phyloP scores from a whole-genome alignment of 92 coral and sea anemone species.

The Paramuricea clavata region DNA sequence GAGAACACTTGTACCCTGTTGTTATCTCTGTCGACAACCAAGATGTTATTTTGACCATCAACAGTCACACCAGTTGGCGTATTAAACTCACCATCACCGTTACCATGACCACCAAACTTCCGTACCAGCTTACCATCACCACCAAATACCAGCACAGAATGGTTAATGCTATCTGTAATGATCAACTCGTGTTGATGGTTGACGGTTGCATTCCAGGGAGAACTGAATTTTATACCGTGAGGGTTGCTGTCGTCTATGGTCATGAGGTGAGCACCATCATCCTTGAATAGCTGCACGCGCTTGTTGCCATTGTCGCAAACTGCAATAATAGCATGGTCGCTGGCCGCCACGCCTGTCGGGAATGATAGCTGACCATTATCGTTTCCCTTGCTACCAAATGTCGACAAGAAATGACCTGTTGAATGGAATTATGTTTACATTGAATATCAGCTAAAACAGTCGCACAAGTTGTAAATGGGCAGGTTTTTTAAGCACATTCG shows the following conservation, averaged over 20 bases:
- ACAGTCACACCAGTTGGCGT: constrained; percentile 31
- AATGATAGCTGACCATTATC: constrained; percentile 31
- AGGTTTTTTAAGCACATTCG: no score
- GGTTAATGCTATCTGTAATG: constrained; percentile 46
- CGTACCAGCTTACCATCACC: constrained; percentile 27
- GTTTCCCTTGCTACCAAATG: constrained; percentile 46
- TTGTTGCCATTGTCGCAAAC: constrained; percentile 48
- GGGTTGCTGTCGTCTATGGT: constrained; percentile 4
- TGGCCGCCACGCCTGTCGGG: constrained; percentile 50
- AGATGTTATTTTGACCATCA: constrained; percentile 38
- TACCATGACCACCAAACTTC: constrained; percentile 35
- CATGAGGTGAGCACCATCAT: constrained; percentile 25
- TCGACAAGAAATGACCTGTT: constrained; percentile 33
- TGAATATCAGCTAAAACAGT: no score
- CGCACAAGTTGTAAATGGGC: no score
- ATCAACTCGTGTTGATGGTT: constrained; percentile 13
- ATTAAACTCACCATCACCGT: constrained; percentile 33
- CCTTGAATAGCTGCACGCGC: constrained; percentile 43
- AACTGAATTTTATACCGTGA: constrained; percentile 4
- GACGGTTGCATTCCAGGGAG: constrained; percentile 36
- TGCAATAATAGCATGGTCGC: constrained; percentile 35
- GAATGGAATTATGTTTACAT: background rate
- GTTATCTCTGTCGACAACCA: constrained; percentile 38
- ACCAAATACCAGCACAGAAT: constrained; percentile 28
- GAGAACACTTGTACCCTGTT: constrained; percentile 30